Base-by-base conservation (phyloP, 2,797 vertebrate genomes). In the Epinephelus awoara region DNA sequence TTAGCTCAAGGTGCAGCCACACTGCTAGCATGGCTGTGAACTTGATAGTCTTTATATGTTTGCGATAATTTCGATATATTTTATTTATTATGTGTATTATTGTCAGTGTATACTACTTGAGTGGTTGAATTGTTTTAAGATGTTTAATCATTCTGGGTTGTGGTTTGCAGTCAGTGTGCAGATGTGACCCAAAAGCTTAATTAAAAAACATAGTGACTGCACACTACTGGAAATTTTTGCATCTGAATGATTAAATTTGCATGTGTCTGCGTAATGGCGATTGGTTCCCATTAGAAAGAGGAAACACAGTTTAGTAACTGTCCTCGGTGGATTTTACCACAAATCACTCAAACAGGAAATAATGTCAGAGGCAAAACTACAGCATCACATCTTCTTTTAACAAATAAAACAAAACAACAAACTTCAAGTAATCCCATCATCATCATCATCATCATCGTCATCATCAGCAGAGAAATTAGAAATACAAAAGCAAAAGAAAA, bases 381-480 rank as follows among this genome's bases (percentile, higher is more conserved):
- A 82, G 77, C 67, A 27, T 82, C 76, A 90, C 75, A 87, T 84
- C 80, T 80, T 88, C 77, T 84, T 88, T 86, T 75, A 79, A 85
- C 86, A 87, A 80, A 87, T 34, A 72, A 77, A 90, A 91, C 76
- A 86, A 87, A 89, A 87, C 79, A 84, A 84, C 84, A 90, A 90
- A 89, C 91, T 94, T 95, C 94, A 95, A 94, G 94, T 95, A 94
- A 90, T 93, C 82, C 83, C 89, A 80, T 88, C 67, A 70, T 89
- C 86, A 50, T 76, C 62, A 65, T 67, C 56, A 55, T 23, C 56
- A 61, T 44, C 64, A 78, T 11, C 66, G 71, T 2, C 77, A 67
- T 21, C 79, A 42, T 10, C 50, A 67, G 42, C 54, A 69, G 54
- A 56, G 83, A 84, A 75, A 85, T 66, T 75, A 76, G 80, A 89